These are phyloP conservation scores for Seira musarum DNA, from an alignment of 2,888 invertebrate genomes.

Conservation along the genomic window DNA sequence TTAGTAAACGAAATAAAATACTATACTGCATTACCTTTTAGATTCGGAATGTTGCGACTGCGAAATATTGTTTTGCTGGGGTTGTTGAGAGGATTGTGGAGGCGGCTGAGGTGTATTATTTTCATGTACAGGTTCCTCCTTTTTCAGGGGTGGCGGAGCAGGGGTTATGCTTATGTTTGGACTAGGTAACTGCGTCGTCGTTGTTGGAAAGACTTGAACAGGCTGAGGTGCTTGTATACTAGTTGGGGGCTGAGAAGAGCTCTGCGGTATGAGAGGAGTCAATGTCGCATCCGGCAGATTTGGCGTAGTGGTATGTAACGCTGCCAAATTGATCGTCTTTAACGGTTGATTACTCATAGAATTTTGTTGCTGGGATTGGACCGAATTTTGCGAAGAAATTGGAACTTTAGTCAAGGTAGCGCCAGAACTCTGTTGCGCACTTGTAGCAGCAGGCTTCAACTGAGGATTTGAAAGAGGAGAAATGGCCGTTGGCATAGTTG, in stretches of 20 bases:
- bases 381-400: conserved; percentile 33
- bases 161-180: conserved; percentile 69
- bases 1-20: too few relatives aligned
- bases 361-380: conserved; percentile 28
- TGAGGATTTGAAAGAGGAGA: conserved; percentile 33
- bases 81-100: conserved; percentile 13
- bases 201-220: conserved; percentile 59
- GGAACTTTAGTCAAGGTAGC: conserved; percentile 55
- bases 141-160: conserved; percentile 62
- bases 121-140: conserved; percentile 55
- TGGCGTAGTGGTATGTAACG: conserved; percentile 64
- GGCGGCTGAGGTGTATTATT: conserved; percentile 16
- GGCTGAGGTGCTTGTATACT: conserved; percentile 55
- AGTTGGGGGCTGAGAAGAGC: conserved; percentile 44
- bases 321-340: conserved; percentile 68
- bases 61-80: conserved; percentile 27
- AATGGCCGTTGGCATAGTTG: conserved; percentile 47
- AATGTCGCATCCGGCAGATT: conserved; percentile 68
- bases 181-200: conserved; percentile 67
- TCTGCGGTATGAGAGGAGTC: conserved; percentile 67
- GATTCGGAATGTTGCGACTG: conserved; percentile 23
- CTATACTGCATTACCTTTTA: conserved; percentile 24
- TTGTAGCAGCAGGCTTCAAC: conserved; percentile 43
- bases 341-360: conserved; percentile 58
- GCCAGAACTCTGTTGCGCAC: conserved; percentile 45